Base-by-base conservation (phyloP, 2,888 invertebrate species). In the Xiphydria camelus region DNA sequence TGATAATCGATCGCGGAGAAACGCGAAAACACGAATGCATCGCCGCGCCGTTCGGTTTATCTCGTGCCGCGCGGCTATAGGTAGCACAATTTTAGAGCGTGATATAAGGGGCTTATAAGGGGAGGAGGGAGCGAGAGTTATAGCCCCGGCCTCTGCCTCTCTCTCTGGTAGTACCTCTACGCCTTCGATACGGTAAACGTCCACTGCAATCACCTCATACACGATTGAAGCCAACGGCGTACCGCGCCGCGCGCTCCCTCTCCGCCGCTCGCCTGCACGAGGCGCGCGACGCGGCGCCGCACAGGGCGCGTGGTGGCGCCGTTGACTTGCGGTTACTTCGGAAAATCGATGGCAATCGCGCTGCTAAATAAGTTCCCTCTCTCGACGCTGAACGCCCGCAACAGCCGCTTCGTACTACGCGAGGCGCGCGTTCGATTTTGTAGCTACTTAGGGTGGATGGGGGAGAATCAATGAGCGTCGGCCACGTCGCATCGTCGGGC, bases 341-440 rank as follows among this genome's bases (percentile, higher is more conserved):
- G 45, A 46, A 55, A 60, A 61, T 61, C 61, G 56, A 59, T 59
- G 49, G 51, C 49, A 59, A 57, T 61, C 47, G 53, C 50, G 40
- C 48, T 47, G 44, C 55, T 55, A 59, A 57, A 55, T 53, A 55
- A 55, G 43, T 38, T 53, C 33, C 33, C 17, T 34, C 17, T 10
- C 15, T 15, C 34, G n/a, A 6, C 6, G 34, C 10, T 18, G 18
- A 18, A 5, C 18, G 10, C 34, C 7, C 23, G 23, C 7, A 23
- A 6, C 23, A 23, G 23, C 7, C n/a, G 7, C 23, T 23, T 6
- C 7, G 23, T 7, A 23, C 23, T n/a, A 7, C 23, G 23, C 23
- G 23, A n/a, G 23, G 23, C 23, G 6, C 23, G 23, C 23, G 23
- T n/a, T n/a, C n/a, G n/a, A n/a, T n/a, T n/a, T n/a, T n/a, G n/a